Base-by-base conservation (phyloP, 2,113 vertebrate genomes). In the Pteropus alecto region DNA sequence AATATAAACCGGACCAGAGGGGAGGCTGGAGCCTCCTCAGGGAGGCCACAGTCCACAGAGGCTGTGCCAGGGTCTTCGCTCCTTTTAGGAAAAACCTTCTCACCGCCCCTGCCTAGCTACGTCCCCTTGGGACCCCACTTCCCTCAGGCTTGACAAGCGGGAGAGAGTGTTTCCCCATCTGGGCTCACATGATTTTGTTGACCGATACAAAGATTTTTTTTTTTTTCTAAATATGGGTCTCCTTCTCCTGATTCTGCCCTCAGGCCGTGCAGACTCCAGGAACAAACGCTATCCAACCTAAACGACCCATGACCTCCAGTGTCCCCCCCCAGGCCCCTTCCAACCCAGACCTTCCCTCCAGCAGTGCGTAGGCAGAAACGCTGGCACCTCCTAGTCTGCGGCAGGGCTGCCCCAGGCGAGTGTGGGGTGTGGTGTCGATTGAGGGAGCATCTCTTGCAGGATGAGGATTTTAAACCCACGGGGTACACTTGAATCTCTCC, bases 21-120 rank as follows among this genome's bases (percentile, higher is more conserved):
- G 33, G 76, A n/a, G 28, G 11, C 6, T 3, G 0, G 43, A 21
- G 90, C 15, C 78, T n/a, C 68, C 1, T 1, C 22, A 10, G 43
- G 30, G 58, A 67, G 65, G 35, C 67, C 65, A 9, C 63, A 1
- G n/a, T 4, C 71, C 28, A 4, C 0, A 13, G n/a, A 63, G 70
- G 30, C 22, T 7, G 8, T 2, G 5, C 21, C 13, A 26, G 15
- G 26, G 14, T 1, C 4, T 16, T 11, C 60, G 4, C 35, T 15
- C 54, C 43, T 14, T 9, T 2, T 0, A 7, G 2, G 35, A n/a
- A 41, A 41, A 33, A 21, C 7, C 86, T 61, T 22, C 56, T 1
- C 35, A 14, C 43, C 1, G 3, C 14, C 35, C n/a, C 16, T 30
- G 4, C 6, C 30, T 11, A 46, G 89, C 30, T 48, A 5, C 18